phyloP scores from a whole-genome alignment of 2,888 invertebrate genomes.

The Rotaria socialis region DNA sequence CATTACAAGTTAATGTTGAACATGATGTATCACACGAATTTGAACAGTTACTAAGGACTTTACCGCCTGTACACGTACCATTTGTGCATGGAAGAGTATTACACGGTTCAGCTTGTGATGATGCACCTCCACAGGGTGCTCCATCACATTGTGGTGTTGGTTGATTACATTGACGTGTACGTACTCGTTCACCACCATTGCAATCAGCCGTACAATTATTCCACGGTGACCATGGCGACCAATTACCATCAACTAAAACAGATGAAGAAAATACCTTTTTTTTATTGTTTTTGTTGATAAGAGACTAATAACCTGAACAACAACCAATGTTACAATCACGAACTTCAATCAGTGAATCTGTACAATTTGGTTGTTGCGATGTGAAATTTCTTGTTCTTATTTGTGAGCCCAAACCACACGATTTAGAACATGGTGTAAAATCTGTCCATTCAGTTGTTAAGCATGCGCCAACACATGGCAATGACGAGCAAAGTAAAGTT shows the following conservation, averaged over 20 bases:
- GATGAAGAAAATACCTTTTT: not conserved
- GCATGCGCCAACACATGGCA: not conserved
- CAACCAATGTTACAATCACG: not conserved
- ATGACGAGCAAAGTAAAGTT: not conserved
- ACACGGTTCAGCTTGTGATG: conserved; percentile 53
- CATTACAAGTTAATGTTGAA: not conserved
- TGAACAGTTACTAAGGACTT: not conserved
- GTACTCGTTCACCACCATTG: conserved; percentile 62
- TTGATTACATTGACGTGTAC: conserved; percentile 62
- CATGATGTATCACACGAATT: not conserved
- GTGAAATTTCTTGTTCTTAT: conserved; percentile 60
- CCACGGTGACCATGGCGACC: conserved; percentile 65
- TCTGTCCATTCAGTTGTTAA: conserved; percentile 56
- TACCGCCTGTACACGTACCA: not conserved
- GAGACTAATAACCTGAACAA: not conserved
- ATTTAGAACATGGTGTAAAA: conserved; percentile 61
- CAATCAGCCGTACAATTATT: conserved; percentile 63
- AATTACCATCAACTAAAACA: conserved; percentile 54
- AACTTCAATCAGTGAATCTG: not conserved
- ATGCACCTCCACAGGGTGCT: conserved; percentile 54
- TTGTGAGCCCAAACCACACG: conserved; percentile 60
- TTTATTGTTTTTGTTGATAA: not conserved
- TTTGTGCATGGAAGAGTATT: conserved; percentile 52
- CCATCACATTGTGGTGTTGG: conserved; percentile 58
- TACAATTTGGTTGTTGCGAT: conserved; percentile 55